phyloP scores from a whole-genome alignment of 1,140 invertebrate species.

The Trichonephila clavipes region DNA sequence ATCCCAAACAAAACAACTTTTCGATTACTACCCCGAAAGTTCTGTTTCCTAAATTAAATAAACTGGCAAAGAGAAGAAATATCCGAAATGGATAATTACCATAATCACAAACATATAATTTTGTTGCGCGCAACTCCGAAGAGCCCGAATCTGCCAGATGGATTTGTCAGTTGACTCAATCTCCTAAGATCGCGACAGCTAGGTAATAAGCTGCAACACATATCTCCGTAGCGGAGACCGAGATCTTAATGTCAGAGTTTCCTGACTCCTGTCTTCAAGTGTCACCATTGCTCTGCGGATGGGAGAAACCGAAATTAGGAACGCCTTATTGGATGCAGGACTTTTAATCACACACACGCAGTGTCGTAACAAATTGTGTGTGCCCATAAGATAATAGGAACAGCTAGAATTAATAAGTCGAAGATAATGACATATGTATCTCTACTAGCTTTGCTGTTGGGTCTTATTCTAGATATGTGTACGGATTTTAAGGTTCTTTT shows the following conservation, averaged over 20 bases:
- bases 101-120: conserved; percentile 2
- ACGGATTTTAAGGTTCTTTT: background rate
- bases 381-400: conserved; percentile 15
- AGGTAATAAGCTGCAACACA: conserved; percentile 59
- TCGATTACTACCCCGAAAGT: background rate
- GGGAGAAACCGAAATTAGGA: background rate
- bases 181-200: conserved; percentile 49
- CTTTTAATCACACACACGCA: conserved; percentile 17
- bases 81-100: background rate
- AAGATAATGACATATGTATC: conserved; percentile 11
- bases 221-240: background rate
- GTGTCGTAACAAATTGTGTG: conserved; percentile 28
- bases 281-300: background rate
- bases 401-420: conserved; percentile 18
- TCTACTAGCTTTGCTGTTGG: background rate
- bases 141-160: conserved; percentile 6
- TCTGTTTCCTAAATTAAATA: background rate
- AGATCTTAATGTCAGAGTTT: conserved; percentile 37
- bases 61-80: conserved; percentile 17
- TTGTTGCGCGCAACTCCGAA: background rate
- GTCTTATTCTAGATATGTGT: background rate
- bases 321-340: conserved; percentile 20
- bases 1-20: too few relatives aligned
- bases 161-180: conserved; percentile 53
- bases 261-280: conserved; percentile 54